These are phyloP conservation scores for Catocala fraxini DNA, from an alignment of 2,888 invertebrate genomes.

Conservation along the genomic window DNA sequence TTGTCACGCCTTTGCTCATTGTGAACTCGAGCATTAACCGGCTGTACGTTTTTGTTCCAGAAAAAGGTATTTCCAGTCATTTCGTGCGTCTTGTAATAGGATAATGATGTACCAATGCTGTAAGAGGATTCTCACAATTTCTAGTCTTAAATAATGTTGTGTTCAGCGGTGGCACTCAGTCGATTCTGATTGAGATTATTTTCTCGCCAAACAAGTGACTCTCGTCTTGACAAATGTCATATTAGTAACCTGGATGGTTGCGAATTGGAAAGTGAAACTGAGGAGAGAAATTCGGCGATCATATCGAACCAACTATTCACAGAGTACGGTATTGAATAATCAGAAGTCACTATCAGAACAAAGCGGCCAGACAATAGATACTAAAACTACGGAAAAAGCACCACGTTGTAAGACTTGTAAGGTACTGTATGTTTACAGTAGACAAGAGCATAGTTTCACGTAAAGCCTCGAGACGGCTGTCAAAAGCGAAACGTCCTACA, in stretches of 20 bases:
- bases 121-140: constrained; percentile 49
- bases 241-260: constrained; percentile 23
- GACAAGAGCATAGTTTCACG: constrained; percentile 64
- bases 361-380: constrained; percentile 28
- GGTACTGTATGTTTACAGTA: constrained; percentile 25
- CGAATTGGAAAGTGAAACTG: constrained; percentile 34
- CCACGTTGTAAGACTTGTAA: constrained; percentile 19
- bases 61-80: constrained; percentile 66
- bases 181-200: constrained; percentile 24
- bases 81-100: constrained; percentile 71
- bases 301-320: constrained; percentile 29
- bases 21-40: constrained; percentile 71
- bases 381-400: constrained; percentile 29
- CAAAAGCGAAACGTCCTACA: constrained; percentile 63
- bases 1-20: constrained; percentile 82
- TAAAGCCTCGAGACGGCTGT: constrained; percentile 60
- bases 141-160: constrained; percentile 18
- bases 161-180: constrained; percentile 26
- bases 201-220: constrained; percentile 7
- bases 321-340: constrained; percentile 22
- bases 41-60: constrained; percentile 68
- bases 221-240: constrained; percentile 22
- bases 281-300: constrained; percentile 34
- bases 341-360: constrained; percentile 33
- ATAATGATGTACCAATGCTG: constrained; percentile 59